Conservation (phyloP, 1,140 invertebrate genomes). For the Apis mellifera region DNA sequence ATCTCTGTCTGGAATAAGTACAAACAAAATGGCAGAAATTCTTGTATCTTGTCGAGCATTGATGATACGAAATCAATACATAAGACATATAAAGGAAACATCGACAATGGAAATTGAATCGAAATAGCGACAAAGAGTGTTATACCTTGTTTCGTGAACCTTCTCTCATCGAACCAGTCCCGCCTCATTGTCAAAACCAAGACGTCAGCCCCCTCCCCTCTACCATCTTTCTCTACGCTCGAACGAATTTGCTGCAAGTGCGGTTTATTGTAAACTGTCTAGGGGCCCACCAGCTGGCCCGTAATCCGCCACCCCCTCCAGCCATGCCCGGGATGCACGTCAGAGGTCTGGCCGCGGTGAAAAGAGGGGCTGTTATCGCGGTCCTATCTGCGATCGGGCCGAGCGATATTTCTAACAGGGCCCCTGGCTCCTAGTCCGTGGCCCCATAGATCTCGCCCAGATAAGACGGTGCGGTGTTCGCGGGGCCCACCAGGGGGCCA, state of each 20-base stretch:
- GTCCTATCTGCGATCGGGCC: slow-evolving; percentile 74
- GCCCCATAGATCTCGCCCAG: slow-evolving; percentile 69
- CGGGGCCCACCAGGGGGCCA: slow-evolving; percentile 75
- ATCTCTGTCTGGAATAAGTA: too few species aligned
- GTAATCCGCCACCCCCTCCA: slow-evolving; percentile 71
- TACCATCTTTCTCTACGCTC: slow-evolving; percentile 1
- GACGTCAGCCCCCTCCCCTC: slow-evolving; percentile 47
- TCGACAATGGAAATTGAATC: background rate
- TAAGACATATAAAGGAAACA: background rate
- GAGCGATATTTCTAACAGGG: slow-evolving; percentile 78
- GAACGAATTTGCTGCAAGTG: slow-evolving; percentile 61
- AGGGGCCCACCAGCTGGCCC: slow-evolving; percentile 73
- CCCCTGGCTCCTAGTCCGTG: slow-evolving; percentile 69
- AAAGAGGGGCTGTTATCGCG: slow-evolving; percentile 73
- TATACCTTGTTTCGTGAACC: background rate
- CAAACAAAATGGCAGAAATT: too few species aligned
- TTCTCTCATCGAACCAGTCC: background rate
- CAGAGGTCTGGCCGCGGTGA: slow-evolving; percentile 65
- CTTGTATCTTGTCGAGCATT: too few species aligned
- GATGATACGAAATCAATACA: too few species aligned
- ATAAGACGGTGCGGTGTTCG: slow-evolving; percentile 76
- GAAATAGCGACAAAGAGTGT: slow-evolving; percentile 20
- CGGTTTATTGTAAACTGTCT: slow-evolving; percentile 70
- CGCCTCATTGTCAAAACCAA: slow-evolving; percentile 60
- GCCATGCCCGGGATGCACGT: slow-evolving; percentile 30